phyloP scores from a whole-genome alignment of 2,888 invertebrate genomes.

The Hydroisotoma schaefferi region DNA sequence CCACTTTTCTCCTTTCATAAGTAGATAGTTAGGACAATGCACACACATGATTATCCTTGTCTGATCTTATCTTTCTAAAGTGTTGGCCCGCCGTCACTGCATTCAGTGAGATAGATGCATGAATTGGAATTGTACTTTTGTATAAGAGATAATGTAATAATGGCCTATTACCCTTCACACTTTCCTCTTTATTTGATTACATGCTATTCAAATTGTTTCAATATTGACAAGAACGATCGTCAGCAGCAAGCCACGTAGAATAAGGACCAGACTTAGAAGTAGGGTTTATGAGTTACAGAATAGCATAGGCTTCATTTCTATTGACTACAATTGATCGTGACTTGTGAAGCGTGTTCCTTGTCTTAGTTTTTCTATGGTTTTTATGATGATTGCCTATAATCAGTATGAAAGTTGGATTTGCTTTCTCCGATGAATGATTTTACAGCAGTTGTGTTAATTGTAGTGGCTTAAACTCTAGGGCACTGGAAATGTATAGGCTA shows the following conservation, averaged over 20 bases:
- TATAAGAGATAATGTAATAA: slow-evolving; percentile 6
- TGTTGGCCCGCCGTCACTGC: slow-evolving; percentile 3
- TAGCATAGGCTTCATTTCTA: no score
- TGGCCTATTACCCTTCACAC: slow-evolving; percentile 17
- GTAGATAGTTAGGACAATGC: not conserved
- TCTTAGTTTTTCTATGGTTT: no score
- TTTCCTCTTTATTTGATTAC: slow-evolving; percentile 6
- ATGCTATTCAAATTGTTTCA: slow-evolving; percentile 13
- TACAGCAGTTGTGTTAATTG: no score
- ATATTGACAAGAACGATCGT: slow-evolving; percentile 6
- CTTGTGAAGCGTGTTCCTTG: no score
- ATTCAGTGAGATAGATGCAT: not conserved
- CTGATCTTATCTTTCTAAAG: slow-evolving; percentile 13
- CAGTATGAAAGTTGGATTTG: no score
- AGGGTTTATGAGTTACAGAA: no score
- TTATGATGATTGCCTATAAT: no score
- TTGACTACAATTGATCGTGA: no score
- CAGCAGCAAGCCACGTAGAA: not conserved
- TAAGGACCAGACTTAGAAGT: no score
- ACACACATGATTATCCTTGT: slow-evolving; percentile 13
- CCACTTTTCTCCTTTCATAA: not conserved
- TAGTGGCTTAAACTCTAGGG: no score
- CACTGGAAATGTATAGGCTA: no score
- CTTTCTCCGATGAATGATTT: no score
- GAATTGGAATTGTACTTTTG: not conserved